phyloP scores from a whole-genome alignment of 1,140 invertebrate genomes.

The Drosophila arawakana region DNA sequence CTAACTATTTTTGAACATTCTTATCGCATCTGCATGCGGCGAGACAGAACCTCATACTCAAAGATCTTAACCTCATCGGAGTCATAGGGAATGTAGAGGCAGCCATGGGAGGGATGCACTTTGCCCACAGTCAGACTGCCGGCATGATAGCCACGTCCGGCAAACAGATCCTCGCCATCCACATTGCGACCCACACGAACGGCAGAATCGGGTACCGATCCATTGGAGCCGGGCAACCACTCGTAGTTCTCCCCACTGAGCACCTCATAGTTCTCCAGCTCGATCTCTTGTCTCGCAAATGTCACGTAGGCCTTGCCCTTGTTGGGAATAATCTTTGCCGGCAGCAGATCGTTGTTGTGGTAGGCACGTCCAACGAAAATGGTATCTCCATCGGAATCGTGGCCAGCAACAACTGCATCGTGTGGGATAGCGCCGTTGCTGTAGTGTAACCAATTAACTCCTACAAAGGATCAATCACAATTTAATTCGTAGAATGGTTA shows the following conservation, averaged over 20 bases:
- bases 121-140: slow-evolving; percentile 90
- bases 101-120: slow-evolving; percentile 89
- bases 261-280: slow-evolving; percentile 81
- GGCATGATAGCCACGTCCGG: slow-evolving; percentile 87
- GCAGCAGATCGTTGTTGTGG: slow-evolving; percentile 90
- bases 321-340: slow-evolving; percentile 90
- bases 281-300: slow-evolving; percentile 66
- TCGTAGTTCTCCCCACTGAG: slow-evolving; percentile 84
- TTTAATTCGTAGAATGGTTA: neutral
- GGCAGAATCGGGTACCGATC: slow-evolving; percentile 86
- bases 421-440: slow-evolving; percentile 68
- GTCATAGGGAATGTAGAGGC: slow-evolving; percentile 89
- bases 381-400: slow-evolving; percentile 88
- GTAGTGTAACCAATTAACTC: slow-evolving; percentile 65
- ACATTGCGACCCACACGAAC: slow-evolving; percentile 86
- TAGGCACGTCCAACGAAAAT: slow-evolving; percentile 91
- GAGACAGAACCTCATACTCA: slow-evolving; percentile 73
- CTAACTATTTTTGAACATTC: slow-evolving; percentile 37
- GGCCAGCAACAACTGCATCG: slow-evolving; percentile 88
- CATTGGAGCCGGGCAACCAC: slow-evolving; percentile 85
- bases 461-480: slow-evolving; percentile 29
- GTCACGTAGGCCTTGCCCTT: slow-evolving; percentile 78
- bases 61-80: slow-evolving; percentile 86
- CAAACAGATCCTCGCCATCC: slow-evolving; percentile 87
- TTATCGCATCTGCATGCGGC: slow-evolving; percentile 55